phyloP scores from a whole-genome alignment of 2,797 vertebrate species.

The Phrynocephalus forsythii region DNA sequence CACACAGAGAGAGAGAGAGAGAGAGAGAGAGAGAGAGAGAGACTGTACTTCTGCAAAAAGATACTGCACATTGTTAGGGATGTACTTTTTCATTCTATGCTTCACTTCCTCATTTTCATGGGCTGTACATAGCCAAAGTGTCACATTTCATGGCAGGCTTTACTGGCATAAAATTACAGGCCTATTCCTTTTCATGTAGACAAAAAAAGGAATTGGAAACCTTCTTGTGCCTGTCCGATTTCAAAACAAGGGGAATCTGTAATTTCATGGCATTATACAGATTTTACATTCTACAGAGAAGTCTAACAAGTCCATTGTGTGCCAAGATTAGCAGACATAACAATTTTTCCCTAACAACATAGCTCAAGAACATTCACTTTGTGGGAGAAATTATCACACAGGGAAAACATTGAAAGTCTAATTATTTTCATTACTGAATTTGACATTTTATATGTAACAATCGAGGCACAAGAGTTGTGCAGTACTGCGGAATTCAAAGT shows the following conservation, averaged over 20 bases:
- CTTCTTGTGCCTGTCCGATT: slow-evolving; percentile 43
- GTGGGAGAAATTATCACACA: neutral
- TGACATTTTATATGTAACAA: too few relatives aligned
- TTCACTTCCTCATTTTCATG: slow-evolving; percentile 42
- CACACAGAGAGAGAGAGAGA: too few relatives aligned
- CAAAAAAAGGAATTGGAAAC: slow-evolving; percentile 50
- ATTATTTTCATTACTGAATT: too few relatives aligned
- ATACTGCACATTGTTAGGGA: slow-evolving; percentile 29
- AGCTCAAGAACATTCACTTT: neutral
- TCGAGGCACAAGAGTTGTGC: too few relatives aligned
- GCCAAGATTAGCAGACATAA: neutral
- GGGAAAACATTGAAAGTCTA: neutral
- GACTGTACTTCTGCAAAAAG: too few relatives aligned
- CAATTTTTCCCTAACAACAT: neutral
- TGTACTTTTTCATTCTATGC: slow-evolving; percentile 48
- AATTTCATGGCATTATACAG: slow-evolving; percentile 62
- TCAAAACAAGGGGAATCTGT: slow-evolving; percentile 65
- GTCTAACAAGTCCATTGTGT: slow-evolving; percentile 43
- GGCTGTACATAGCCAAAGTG: slow-evolving; percentile 42
- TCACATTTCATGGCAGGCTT: slow-evolving; percentile 67
- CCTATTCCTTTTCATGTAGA: slow-evolving; percentile 59
- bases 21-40: too few relatives aligned
- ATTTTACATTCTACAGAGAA: slow-evolving; percentile 61
- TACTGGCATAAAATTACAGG: slow-evolving; percentile 44
- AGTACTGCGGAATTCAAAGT: neutral